phyloP scores from a whole-genome alignment of 2,113 vertebrate genomes.

The Marcusenius ussheri region DNA sequence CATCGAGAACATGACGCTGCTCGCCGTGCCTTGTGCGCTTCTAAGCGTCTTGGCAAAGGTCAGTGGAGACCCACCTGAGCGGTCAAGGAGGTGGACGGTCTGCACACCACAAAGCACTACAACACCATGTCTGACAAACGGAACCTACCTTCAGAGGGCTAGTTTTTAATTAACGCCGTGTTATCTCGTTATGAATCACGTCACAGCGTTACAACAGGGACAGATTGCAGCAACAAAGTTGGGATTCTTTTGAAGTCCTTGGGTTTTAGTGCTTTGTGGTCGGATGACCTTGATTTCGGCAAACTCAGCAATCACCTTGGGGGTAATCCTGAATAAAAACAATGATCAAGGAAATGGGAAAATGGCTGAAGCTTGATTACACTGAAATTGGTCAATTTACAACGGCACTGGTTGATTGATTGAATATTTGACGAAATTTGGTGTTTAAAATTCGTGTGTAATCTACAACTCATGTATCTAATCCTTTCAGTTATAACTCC shows the following conservation, averaged over 20 bases:
- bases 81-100: neutral
- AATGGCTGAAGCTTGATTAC: conserved; percentile 27
- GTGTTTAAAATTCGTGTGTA: neutral
- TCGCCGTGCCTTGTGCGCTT: conserved; percentile 50
- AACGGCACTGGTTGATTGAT: neutral
- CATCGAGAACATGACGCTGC: conserved; percentile 47
- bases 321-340: conserved; percentile 24
- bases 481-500: neutral
- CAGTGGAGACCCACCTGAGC: conserved; percentile 34
- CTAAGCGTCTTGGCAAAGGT: conserved; percentile 62
- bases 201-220: neutral
- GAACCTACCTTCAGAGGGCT: neutral
- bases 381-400: neutral
- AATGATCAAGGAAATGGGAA: conserved; percentile 22
- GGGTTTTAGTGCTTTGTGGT: conserved; percentile 47
- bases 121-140: neutral
- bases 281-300: conserved; percentile 33
- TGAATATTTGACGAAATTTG: neutral
- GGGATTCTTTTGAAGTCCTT: neutral
- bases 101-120: conserved; percentile 42
- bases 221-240: neutral
- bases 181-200: neutral
- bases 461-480: neutral
- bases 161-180: neutral
- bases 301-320: conserved; percentile 32